Conservation (phyloP, 2,113 vertebrate genomes). For the Triplophysa siluroides region DNA sequence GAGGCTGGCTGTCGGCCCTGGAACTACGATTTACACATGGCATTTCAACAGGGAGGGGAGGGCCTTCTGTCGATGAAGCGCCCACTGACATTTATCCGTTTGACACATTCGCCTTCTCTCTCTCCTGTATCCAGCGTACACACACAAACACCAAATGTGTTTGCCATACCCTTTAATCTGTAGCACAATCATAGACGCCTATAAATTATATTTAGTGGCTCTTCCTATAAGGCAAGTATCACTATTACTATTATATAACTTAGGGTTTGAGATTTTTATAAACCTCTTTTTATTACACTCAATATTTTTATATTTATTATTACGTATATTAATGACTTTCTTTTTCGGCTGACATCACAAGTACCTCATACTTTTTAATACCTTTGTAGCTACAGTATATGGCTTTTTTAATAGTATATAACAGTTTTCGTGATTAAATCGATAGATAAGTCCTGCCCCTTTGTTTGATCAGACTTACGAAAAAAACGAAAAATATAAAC, state of each 20-base stretch:
- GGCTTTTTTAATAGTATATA: no score
- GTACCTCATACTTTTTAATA: no score
- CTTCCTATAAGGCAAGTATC: background rate
- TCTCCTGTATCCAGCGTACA: conserved; percentile 2
- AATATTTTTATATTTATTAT: background rate
- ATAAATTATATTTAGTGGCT: conserved; percentile 3
- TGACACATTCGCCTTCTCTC: conserved; percentile 55
- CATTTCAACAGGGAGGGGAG: conserved; percentile 64
- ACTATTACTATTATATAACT: background rate
- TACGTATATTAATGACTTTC: no score
- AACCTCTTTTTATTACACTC: background rate
- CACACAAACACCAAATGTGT: conserved; percentile 27
- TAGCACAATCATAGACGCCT: background rate
- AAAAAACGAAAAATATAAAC: no score
- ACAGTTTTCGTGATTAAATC: no score
- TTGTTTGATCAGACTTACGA: no score
- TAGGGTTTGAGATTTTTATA: background rate
- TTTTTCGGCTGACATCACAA: no score
- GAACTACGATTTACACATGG: conserved; percentile 66
- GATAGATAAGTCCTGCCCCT: no score
- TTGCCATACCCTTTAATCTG: background rate
- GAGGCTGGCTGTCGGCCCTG: conserved; percentile 62
- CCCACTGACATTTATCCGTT: conserved; percentile 70
- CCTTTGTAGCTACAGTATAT: no score
- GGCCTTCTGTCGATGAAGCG: conserved; percentile 60